Conservation (phyloP, 2,797 vertebrate genomes). For the Apogon hyalosoma region DNA sequence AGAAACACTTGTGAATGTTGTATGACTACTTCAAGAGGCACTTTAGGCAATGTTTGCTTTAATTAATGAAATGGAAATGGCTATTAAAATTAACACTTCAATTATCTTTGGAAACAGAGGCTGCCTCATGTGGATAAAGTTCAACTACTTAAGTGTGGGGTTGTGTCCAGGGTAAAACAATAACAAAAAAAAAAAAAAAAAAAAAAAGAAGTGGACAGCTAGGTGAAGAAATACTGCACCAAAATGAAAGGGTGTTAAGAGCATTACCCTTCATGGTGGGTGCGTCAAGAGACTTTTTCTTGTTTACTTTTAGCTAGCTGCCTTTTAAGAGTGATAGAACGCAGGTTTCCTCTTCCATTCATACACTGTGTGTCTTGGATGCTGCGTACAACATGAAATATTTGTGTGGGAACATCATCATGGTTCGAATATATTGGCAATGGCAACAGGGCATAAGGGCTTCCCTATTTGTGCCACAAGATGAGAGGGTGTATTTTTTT, state of each 20-base stretch:
- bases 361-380: constrained; percentile 82
- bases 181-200: constrained; percentile 21
- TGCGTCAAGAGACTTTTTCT: constrained; percentile 67
- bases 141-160: constrained; percentile 25
- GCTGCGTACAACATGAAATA: constrained; percentile 77
- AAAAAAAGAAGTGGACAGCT: constrained; percentile 28
- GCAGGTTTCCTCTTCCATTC: constrained; percentile 83
- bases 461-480: constrained; percentile 82
- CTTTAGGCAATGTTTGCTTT: constrained; percentile 82
- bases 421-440: constrained; percentile 77
- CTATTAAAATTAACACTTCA: constrained; percentile 81
- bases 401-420: constrained; percentile 85
- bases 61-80: constrained; percentile 82
- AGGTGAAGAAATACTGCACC: constrained; percentile 59
- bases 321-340: constrained; percentile 80
- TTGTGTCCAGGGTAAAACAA: constrained; percentile 13
- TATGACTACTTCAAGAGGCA: constrained; percentile 72
- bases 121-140: constrained; percentile 40
- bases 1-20: constrained; percentile 75
- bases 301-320: constrained; percentile 64
- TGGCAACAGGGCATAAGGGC: constrained; percentile 80
- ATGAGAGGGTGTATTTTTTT: constrained; percentile 78
- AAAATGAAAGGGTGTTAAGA: constrained; percentile 72
- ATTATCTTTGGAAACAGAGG: constrained; percentile 76
- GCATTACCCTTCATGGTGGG: constrained; percentile 58